These are phyloP conservation scores for Nipponia nippon DNA, from an alignment of 2,113 vertebrate genomes.

Conservation along the genomic window DNA sequence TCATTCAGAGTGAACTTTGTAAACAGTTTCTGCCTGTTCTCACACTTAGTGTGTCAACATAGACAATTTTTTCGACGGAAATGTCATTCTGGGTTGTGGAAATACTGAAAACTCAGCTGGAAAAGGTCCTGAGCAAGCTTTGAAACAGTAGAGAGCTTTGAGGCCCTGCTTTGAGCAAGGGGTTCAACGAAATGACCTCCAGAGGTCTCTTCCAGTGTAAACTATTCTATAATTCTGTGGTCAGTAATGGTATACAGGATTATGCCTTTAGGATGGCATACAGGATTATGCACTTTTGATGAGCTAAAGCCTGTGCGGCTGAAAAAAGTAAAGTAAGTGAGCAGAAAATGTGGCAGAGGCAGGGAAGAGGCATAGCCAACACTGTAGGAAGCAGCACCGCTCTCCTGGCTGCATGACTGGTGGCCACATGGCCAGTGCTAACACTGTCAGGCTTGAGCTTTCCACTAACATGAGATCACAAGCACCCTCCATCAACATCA, in stretches of 20 bases:
- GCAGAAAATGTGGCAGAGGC: neutral
- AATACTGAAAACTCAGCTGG: neutral
- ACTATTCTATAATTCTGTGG: neutral
- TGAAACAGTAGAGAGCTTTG: neutral
- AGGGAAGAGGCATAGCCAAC: neutral
- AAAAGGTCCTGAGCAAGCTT: neutral
- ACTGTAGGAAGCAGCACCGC: neutral
- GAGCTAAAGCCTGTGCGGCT: neutral
- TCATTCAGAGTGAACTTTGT: neutral
- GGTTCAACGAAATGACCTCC: neutral
- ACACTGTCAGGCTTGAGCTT: neutral
- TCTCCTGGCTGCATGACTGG: neutral
- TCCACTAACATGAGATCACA: neutral
- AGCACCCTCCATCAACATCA: accelerated
- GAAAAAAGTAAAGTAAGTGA: neutral
- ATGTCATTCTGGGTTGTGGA: neutral
- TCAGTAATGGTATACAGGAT: neutral
- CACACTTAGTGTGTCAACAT: neutral
- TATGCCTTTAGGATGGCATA: neutral
- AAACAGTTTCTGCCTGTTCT: neutral
- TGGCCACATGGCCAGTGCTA: neutral
- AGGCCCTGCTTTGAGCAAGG: neutral
- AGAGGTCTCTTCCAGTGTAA: neutral
- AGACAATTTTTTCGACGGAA: neutral
- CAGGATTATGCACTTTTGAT: neutral